Evolutionary conservation across 1,140 invertebrate genomes (phyloP).

Genomic region (Caenorhabditis latens): DNA sequence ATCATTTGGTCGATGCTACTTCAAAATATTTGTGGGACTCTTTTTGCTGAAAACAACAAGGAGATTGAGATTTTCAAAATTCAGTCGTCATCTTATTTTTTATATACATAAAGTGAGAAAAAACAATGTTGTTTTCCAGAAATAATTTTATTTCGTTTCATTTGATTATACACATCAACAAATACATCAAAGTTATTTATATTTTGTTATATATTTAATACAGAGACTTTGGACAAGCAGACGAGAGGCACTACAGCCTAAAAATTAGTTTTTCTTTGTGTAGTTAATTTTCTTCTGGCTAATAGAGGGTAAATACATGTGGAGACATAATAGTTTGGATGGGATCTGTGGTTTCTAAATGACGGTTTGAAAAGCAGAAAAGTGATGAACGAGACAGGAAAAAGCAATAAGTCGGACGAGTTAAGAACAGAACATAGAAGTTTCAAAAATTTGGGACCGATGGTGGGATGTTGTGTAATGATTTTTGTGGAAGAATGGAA

Average conservation of each 20-base stretch:
- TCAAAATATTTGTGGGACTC: background rate
- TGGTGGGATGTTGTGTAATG: background rate
- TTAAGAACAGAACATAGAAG: background rate
- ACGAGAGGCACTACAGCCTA: too few relatives aligned
- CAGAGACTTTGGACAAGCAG: background rate
- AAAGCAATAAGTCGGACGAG: background rate
- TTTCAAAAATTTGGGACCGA: background rate
- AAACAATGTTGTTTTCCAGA: background rate
- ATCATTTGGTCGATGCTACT: background rate
- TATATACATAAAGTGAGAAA: background rate
- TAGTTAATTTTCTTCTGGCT: too few relatives aligned
- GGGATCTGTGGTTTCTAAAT: background rate
- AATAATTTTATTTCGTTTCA: conserved; percentile 23
- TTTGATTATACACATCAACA: background rate
- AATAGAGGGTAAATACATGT: too few relatives aligned
- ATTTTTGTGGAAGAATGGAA: background rate
- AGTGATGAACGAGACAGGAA: too few relatives aligned
- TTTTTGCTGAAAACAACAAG: background rate
- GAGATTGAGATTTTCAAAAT: background rate
- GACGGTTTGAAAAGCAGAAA: background rate
- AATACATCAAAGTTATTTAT: background rate
- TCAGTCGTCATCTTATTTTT: background rate
- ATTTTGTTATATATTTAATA: conserved; percentile 8
- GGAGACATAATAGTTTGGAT: background rate
- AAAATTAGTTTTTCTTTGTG: too few relatives aligned